Percentiles rank a stretch among this genome's conserved stretches.
These are phyloP conservation scores for Abramis brama DNA, from an alignment of 2,113 vertebrate species.

Conservation along the genomic window DNA sequence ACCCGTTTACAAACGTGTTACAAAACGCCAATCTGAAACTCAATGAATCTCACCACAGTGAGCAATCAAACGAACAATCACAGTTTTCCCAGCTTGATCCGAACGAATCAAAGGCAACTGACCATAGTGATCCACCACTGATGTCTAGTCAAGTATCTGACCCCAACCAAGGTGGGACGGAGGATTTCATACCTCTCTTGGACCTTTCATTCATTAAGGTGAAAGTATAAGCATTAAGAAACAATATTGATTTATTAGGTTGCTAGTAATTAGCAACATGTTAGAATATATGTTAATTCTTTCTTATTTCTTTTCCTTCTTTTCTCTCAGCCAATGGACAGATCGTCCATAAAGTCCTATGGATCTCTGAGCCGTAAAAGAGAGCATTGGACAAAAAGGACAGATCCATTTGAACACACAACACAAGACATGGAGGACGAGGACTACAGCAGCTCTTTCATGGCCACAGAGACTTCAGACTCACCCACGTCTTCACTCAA, in stretches of 20 bases:
- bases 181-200: constrained; percentile 21
- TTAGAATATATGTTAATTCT: background rate
- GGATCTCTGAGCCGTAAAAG: constrained; percentile 40
- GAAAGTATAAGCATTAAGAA: background rate
- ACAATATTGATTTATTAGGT: background rate
- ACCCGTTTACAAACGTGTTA: constrained; percentile 1
- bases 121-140: background rate
- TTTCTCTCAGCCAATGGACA: constrained; percentile 23
- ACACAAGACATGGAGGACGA: constrained; percentile 6
- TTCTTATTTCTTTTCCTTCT: too few species aligned
- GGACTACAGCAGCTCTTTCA: constrained; percentile 19
- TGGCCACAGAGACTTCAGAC: constrained; percentile 14
- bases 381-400: constrained; percentile 19
- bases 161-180: background rate
- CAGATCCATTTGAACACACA: background rate
- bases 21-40: constrained; percentile 2
- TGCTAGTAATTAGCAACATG: background rate
- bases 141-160: background rate
- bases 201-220: constrained; percentile 53
- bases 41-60: background rate
- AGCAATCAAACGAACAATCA: constrained; percentile 12
- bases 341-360: background rate
- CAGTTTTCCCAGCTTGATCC: background rate
- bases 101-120: background rate
- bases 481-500: constrained; percentile 16